Evolutionary conservation across 2,113 vertebrate genomes (phyloP).

Genomic region (Delphinus delphis): DNA sequence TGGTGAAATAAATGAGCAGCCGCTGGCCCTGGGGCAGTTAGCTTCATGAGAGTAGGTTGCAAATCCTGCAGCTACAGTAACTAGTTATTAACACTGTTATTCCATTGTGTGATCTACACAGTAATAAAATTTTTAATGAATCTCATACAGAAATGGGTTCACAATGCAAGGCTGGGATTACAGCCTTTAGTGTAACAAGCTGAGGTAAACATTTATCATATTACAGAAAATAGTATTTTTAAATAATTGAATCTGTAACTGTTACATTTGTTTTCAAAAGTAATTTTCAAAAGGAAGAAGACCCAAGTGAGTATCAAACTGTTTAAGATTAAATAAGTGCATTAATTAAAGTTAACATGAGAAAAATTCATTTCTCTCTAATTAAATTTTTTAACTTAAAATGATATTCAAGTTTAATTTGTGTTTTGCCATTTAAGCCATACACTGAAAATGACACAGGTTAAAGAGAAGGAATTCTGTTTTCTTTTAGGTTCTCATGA

Average conservation of each 20-base stretch:
- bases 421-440: background rate
- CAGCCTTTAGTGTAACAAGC: background rate
- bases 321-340: background rate
- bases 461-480: background rate
- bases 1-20: conserved; percentile 62
- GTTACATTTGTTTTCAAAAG: background rate
- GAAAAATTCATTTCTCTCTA: background rate
- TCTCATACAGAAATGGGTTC: background rate
- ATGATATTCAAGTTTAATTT: background rate
- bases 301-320: background rate
- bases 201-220: background rate
- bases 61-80: background rate
- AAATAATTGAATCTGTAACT: background rate
- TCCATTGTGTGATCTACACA: background rate
- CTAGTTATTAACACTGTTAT: background rate
- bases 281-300: conserved; percentile 8
- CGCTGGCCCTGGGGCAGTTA: conserved; percentile 23
- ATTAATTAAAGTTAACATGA: background rate
- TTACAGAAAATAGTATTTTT: background rate
- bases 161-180: background rate
- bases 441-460: background rate
- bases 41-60: background rate
- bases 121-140: conserved; percentile 5
- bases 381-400: background rate
- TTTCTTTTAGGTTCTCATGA: background rate